Base-by-base conservation (phyloP, 2,797 vertebrate genomes). In the Podargus strigoides region DNA sequence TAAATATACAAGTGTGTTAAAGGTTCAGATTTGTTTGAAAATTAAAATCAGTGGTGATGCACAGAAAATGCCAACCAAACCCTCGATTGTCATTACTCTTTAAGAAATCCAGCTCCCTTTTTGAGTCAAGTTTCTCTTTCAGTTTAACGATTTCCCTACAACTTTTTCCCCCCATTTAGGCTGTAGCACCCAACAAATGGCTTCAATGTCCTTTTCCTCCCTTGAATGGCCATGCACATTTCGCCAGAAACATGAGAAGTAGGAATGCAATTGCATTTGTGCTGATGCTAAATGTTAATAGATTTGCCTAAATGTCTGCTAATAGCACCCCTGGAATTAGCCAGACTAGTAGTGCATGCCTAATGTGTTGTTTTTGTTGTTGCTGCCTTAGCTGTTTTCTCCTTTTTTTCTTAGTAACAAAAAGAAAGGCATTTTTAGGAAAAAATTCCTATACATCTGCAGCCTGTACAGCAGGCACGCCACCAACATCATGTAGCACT, bases 301-400 rank as follows among this genome's bases (percentile, higher is more conserved):
- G 96, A 97, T 97, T 95, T 97, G 96, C 96, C 93, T 97, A 97
- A 97, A 97, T 94, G 97, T 74, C 91, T 96, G 93, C 90, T 98
- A 97, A 98, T 96, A 96, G 97, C 86, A 88, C 92, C 90, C 95
- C 97, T 95, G 97, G 97, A 98, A 97, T 98, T 97, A 98, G 97
- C 96, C 93, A 95, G 94, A 87, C 96, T 94, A 96, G 96, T 94
- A 97, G 97, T 97, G 96, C 97, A 95, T 98, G 97, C 90, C 97
- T 98, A 97, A 98, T 97, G 95, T 91, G 89, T 55, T 97, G 96
- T 80, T 96, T 96, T 92, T 91, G 89, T 91, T 97, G 95, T 89
- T 96, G 93, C 96, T 97, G 94, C 89, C 90, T 90, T 95, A 85
- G 91, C 97, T 97, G 86, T 91, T 97, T 97, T 91, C 85, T 80